Conservation (phyloP, 2,888 invertebrate species). For the Epistrophe eligans region DNA sequence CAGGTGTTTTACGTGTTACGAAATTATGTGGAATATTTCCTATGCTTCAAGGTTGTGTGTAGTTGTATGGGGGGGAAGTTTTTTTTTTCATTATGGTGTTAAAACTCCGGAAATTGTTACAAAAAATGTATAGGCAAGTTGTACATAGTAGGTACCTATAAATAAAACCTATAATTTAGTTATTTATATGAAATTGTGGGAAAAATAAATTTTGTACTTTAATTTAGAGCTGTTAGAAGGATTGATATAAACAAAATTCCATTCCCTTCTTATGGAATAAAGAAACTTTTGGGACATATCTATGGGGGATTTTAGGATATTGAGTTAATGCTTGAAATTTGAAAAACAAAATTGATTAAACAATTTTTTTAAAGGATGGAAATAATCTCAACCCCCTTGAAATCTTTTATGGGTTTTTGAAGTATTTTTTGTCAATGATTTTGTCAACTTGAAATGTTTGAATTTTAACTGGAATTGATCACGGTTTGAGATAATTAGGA, state of each 20-base stretch:
- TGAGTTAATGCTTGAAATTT: too few species aligned
- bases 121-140: too few species aligned
- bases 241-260: neutral
- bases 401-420: too few species aligned
- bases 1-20: conserved; percentile 67
- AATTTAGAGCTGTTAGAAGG: neutral
- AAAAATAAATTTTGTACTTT: neutral
- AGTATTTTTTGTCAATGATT: too few species aligned
- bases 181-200: neutral
- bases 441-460: too few species aligned
- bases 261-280: neutral
- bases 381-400: too few species aligned
- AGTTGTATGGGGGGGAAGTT: conserved; percentile 6
- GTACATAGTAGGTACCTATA: neutral
- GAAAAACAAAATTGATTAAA: too few species aligned
- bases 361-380: too few species aligned
- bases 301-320: neutral
- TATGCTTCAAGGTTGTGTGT: neutral
- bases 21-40: conserved; percentile 55
- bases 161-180: conserved; percentile 21
- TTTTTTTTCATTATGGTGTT: conserved; percentile 31
- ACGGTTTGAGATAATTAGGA: too few species aligned
- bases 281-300: neutral
- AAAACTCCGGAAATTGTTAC: conserved; percentile 38
- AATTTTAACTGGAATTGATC: too few species aligned